Percentiles rank a stretch among this genome's conserved stretches.
These are phyloP conservation scores for Caerostris extrusa DNA, from an alignment of 1,140 invertebrate species.

Conservation along the genomic window DNA sequence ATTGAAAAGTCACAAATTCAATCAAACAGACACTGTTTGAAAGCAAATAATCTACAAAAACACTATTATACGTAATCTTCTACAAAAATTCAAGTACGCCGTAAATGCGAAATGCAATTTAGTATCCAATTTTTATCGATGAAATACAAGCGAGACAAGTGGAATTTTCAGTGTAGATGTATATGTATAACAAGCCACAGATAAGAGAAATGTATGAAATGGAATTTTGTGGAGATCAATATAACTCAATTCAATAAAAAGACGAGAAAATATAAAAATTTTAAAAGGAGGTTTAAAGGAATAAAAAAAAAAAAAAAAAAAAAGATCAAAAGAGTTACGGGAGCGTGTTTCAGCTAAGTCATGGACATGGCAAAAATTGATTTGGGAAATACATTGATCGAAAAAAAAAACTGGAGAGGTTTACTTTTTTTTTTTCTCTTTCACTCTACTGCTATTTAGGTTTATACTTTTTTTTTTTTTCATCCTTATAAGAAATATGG, in stretches of 20 bases:
- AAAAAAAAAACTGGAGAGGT: background rate
- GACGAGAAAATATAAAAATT: constrained; percentile 20
- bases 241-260: constrained; percentile 48
- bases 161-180: background rate
- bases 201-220: background rate
- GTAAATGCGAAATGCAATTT: background rate
- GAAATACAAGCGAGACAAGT: background rate
- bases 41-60: no score
- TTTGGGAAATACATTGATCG: constrained; percentile 31
- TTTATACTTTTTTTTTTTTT: background rate
- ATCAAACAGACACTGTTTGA: no score
- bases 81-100: no score
- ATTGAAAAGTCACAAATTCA: no score
- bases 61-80: no score
- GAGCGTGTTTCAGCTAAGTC: background rate
- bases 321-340: background rate
- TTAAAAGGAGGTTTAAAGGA: constrained; percentile 5
- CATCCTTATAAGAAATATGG: background rate
- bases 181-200: constrained; percentile 7
- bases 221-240: background rate
- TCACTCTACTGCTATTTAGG: background rate
- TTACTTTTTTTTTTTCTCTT: background rate
- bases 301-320: background rate
- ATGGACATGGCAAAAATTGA: constrained; percentile 48
- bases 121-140: background rate